Evolutionary conservation across 2,888 invertebrate species (phyloP).

Genomic region (Eristalis intricaria): DNA sequence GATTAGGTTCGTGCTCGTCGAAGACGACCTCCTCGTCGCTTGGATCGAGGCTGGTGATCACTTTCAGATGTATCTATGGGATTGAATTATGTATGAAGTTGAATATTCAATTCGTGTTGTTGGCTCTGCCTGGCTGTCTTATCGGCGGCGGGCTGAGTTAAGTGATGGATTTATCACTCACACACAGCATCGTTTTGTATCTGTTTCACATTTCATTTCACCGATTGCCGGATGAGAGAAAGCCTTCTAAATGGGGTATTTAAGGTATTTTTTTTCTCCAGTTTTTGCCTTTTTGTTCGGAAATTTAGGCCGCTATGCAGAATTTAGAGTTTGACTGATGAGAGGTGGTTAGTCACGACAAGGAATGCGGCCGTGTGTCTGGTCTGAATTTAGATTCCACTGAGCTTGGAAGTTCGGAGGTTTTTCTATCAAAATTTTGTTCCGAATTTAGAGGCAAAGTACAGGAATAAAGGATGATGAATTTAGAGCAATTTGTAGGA

Average conservation of each 20-base stretch:
- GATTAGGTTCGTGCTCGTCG: neutral
- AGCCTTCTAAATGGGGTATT: neutral
- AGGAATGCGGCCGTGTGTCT: too few species aligned
- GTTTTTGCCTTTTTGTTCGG: neutral
- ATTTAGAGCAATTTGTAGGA: too few species aligned
- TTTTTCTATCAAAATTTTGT: too few species aligned
- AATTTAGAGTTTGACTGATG: neutral
- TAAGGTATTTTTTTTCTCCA: neutral
- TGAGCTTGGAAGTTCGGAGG: too few species aligned
- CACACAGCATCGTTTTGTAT: neutral
- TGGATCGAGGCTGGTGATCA: constrained; percentile 2
- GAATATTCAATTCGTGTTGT: neutral
- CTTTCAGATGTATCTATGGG: constrained; percentile 11
- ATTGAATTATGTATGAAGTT: constrained; percentile 19
- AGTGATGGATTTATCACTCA: constrained; percentile 16
- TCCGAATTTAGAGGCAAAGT: too few species aligned
- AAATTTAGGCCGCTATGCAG: neutral
- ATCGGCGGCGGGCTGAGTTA: neutral
- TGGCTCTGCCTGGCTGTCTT: neutral
- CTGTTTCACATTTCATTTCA: neutral
- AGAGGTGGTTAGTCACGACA: too few species aligned
- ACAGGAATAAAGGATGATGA: too few species aligned
- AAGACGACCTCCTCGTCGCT: neutral
- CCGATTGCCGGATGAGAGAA: neutral
- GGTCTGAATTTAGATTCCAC: too few species aligned